Evolutionary conservation across 2,888 invertebrate genomes (phyloP).

Genomic region (Ashinkailepas kermadecensis): DNA sequence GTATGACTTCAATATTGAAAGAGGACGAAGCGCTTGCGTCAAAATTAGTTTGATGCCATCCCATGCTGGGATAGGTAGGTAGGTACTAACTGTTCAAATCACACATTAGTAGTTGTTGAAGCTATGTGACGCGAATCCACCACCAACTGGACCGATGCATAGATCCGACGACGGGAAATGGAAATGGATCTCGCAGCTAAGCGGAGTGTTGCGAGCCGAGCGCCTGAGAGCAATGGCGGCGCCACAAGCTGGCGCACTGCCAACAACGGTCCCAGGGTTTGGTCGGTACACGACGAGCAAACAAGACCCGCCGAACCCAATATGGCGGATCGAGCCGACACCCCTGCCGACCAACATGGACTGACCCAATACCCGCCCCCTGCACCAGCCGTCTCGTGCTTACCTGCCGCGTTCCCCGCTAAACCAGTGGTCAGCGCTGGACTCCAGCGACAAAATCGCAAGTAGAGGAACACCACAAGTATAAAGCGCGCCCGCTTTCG

Average conservation of each 20-base stretch:
- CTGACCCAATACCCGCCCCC: neutral
- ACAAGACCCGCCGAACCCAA: neutral
- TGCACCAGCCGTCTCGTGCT: neutral
- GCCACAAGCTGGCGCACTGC: conserved; percentile 7
- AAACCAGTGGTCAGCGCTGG: neutral
- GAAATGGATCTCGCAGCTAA: no score
- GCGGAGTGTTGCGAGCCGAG: no score
- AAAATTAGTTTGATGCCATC: no score
- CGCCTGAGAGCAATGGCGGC: neutral
- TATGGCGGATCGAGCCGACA: neutral
- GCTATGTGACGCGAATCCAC: no score
- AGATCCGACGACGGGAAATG: no score
- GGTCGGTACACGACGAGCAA: neutral
- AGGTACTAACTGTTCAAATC: no score
- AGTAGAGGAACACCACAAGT: neutral
- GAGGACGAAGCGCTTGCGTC: no score
- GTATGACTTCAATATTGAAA: no score
- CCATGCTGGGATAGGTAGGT: no score
- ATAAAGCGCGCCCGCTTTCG: neutral
- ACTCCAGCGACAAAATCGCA: neutral
- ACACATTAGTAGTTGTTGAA: no score
- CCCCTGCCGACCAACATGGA: neutral
- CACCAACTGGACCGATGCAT: no score
- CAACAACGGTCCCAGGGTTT: neutral
- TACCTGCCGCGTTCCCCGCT: neutral